Percentiles rank a stretch among this genome's conserved stretches.
These are phyloP conservation scores for Drosophila busckii DNA, from an alignment of 1,140 invertebrate species.

Conservation along the genomic window DNA sequence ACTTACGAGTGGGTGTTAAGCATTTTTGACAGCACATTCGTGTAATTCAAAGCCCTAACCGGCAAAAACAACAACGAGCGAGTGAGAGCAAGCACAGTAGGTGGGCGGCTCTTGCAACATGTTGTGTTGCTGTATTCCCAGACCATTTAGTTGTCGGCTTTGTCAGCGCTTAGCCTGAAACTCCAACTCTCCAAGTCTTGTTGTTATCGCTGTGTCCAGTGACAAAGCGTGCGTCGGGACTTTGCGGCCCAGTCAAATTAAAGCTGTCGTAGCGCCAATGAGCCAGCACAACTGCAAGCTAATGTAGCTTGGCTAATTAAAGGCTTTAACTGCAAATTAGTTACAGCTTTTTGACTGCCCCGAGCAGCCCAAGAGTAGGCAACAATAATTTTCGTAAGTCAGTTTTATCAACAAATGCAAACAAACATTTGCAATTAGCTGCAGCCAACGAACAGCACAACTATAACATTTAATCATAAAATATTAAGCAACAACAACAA, in stretches of 20 bases:
- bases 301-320: constrained; percentile 9
- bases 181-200: no score
- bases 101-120: background rate
- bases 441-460: background rate
- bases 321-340: background rate
- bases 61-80: background rate
- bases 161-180: constrained; percentile 19
- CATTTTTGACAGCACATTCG: constrained; percentile 60
- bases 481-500: constrained; percentile 12
- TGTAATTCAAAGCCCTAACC: constrained; percentile 48
- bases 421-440: constrained; percentile 15
- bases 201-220: background rate
- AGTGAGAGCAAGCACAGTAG: background rate
- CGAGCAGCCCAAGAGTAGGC: constrained; percentile 2
- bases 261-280: no score
- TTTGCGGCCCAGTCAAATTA: no score
- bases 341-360: background rate
- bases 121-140: constrained; percentile 21
- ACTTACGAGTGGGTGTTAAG: constrained; percentile 44
- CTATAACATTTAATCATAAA: constrained; percentile 10
- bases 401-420: constrained; percentile 13
- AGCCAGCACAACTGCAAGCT: background rate
- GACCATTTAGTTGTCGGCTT: constrained; percentile 25
- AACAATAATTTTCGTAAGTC: constrained; percentile 5
- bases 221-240: no score